Percentiles rank a stretch among this genome's conserved stretches.
These are phyloP conservation scores for Parasteatoda tepidariorum DNA, from an alignment of 1,140 invertebrate species.

Conservation along the genomic window DNA sequence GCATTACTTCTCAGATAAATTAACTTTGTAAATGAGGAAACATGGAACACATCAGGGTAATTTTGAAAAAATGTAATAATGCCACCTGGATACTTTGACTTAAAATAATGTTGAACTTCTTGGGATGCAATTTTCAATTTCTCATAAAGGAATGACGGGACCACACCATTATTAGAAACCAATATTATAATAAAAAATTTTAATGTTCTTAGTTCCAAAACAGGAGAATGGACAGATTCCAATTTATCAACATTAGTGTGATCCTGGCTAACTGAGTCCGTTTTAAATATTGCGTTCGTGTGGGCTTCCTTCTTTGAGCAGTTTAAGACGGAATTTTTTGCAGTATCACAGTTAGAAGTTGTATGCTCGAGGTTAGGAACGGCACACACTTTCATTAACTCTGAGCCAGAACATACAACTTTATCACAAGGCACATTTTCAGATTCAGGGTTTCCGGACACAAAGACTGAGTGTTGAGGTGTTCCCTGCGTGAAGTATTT, in stretches of 20 bases:
- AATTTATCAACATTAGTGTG: background rate
- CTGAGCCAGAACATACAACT: too few species aligned
- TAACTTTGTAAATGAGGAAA: background rate
- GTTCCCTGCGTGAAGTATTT: too few species aligned
- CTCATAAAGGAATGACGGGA: background rate
- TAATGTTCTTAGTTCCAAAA: background rate
- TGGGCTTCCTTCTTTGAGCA: background rate
- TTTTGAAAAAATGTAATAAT: slow-evolving; percentile 4
- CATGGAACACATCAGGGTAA: background rate
- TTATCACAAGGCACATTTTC: too few species aligned
- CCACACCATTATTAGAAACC: background rate
- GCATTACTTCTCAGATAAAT: slow-evolving; percentile 2
- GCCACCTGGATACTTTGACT: background rate
- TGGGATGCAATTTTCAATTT: background rate
- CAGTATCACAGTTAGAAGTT: background rate
- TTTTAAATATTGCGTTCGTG: background rate
- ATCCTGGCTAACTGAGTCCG: background rate
- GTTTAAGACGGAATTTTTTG: background rate
- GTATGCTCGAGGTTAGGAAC: background rate
- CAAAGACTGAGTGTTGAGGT: too few species aligned
- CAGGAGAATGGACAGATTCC: background rate
- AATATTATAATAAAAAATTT: slow-evolving; percentile 1
- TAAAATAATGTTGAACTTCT: slow-evolving; percentile 5
- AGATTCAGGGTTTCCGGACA: too few species aligned
- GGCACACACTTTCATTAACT: too few species aligned